These are phyloP conservation scores for Drosophila paranaensis DNA, from an alignment of 2,888 invertebrate species.

Conservation along the genomic window DNA sequence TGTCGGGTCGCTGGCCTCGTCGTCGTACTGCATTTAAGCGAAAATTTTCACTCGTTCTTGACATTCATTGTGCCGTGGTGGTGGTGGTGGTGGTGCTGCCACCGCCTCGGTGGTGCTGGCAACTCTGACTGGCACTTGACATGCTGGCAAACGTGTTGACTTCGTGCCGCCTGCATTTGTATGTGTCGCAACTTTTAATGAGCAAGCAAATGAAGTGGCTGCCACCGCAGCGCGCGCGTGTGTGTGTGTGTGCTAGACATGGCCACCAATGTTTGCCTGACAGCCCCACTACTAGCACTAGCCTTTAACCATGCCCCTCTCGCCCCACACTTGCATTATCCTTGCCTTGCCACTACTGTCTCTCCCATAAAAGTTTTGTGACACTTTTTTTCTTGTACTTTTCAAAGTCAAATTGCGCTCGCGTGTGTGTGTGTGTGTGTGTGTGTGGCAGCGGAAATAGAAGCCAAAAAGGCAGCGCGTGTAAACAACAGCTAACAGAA, in stretches of 20 bases:
- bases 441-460: constrained; percentile 35
- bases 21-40: constrained; percentile 66
- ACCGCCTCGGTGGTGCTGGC: constrained; percentile 7
- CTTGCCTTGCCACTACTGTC: constrained; percentile 52
- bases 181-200: constrained; percentile 78
- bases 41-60: constrained; percentile 77
- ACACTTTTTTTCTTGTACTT: constrained; percentile 56
- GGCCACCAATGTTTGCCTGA: constrained; percentile 54
- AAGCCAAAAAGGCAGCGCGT: constrained; percentile 56
- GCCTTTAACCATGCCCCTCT: not conserved
- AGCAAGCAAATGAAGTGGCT: constrained; percentile 77
- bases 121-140: constrained; percentile 74
- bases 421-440: constrained; percentile 40
- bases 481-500: constrained; percentile 39
- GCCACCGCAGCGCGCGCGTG: constrained; percentile 35
- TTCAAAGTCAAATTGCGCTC: constrained; percentile 62
- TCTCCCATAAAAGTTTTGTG: constrained; percentile 75
- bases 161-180: constrained; percentile 68
- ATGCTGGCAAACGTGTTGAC: constrained; percentile 77
- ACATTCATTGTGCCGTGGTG: constrained; percentile 63
- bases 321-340: not conserved
- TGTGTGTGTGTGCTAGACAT: constrained; percentile 24
- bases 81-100: not conserved
- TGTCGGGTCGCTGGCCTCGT: constrained; percentile 68
- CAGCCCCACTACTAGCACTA: constrained; percentile 11